A percentile compares a stretch with the other conserved stretches of the same genome.
phyloP scores from a whole-genome alignment of 2,888 invertebrate genomes.

The Chrysolina oricalcia region DNA sequence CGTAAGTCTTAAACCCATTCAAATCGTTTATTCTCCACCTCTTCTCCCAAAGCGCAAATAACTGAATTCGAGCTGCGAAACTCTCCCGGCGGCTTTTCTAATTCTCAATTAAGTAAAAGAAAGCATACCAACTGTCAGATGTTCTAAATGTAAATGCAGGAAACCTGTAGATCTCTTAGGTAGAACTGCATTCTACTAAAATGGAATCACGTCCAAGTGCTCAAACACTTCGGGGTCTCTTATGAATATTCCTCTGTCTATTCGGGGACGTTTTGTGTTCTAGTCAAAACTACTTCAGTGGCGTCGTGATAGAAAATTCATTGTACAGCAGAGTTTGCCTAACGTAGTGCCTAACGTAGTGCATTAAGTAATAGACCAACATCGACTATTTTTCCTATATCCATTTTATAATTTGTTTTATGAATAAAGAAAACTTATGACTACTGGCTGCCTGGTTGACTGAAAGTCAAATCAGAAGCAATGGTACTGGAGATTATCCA shows the following conservation, averaged over 20 bases:
- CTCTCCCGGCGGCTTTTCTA: conserved; percentile 40
- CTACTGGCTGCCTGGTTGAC: too few species aligned
- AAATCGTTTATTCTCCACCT: conserved; percentile 34
- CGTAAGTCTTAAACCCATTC: conserved; percentile 31
- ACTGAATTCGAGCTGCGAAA: conserved; percentile 39
- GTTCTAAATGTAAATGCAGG: conserved; percentile 59
- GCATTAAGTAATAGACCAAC: too few species aligned
- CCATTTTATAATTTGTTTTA: too few species aligned
- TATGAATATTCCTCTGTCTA: conserved; percentile 59
- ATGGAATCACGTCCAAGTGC: conserved; percentile 59
- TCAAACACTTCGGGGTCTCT: conserved; percentile 54
- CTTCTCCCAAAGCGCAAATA: conserved; percentile 31
- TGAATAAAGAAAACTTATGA: too few species aligned
- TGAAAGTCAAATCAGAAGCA: too few species aligned
- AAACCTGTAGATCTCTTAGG: conserved; percentile 58
- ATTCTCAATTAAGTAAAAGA: conserved; percentile 52
- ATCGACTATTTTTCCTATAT: too few species aligned
- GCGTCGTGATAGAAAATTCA: background rate
- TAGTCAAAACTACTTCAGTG: conserved; percentile 35
- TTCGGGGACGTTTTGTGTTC: conserved; percentile 39
- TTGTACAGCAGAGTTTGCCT: background rate
- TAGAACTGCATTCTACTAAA: conserved; percentile 57
- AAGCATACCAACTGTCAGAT: conserved; percentile 58
- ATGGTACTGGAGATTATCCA: too few species aligned
- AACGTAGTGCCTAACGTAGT: too few species aligned